Percentiles rank a stretch among this genome's conserved stretches.
phyloP scores from a whole-genome alignment of 2,888 invertebrate species.

The Dolomedes plantarius region DNA sequence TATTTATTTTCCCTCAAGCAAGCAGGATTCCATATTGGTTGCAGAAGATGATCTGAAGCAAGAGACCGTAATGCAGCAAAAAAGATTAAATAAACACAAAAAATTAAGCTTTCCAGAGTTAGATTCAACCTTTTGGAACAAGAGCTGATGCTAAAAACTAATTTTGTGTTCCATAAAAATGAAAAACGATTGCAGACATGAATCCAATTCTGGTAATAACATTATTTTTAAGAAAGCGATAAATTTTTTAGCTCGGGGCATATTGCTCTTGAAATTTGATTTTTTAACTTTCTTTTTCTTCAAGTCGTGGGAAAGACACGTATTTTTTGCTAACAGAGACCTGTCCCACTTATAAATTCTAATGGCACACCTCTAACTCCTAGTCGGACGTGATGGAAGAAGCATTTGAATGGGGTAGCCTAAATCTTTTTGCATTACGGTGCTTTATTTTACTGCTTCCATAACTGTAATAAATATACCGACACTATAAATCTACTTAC shows the following conservation, averaged over 20 bases:
- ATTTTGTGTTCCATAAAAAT: constrained; percentile 54
- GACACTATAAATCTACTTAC: constrained; percentile 66
- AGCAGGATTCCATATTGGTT: too few relatives aligned
- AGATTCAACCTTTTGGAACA: too few relatives aligned
- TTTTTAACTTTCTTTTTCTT: neutral
- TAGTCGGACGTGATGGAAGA: constrained; percentile 22
- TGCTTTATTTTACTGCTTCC: constrained; percentile 64
- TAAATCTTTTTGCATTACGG: constrained; percentile 66
- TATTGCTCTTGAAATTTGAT: constrained; percentile 48
- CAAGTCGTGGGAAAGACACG: neutral
- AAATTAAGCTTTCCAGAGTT: too few relatives aligned
- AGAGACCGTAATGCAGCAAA: too few relatives aligned
- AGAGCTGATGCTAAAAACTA: constrained; percentile 15
- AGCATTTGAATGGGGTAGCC: constrained; percentile 51
- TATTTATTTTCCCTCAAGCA: too few relatives aligned
- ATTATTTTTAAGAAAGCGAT: constrained; percentile 62
- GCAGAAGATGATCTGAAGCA: too few relatives aligned
- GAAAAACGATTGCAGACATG: constrained; percentile 40
- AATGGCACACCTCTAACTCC: constrained; percentile 39
- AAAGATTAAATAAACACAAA: too few relatives aligned
- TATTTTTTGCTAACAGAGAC: constrained; percentile 25
- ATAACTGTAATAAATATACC: constrained; percentile 68
- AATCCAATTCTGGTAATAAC: constrained; percentile 52
- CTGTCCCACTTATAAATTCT: constrained; percentile 55
- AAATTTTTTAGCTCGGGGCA: constrained; percentile 36